Conservation (phyloP, 2,888 invertebrate species). For the Alloplasta piceator region DNA sequence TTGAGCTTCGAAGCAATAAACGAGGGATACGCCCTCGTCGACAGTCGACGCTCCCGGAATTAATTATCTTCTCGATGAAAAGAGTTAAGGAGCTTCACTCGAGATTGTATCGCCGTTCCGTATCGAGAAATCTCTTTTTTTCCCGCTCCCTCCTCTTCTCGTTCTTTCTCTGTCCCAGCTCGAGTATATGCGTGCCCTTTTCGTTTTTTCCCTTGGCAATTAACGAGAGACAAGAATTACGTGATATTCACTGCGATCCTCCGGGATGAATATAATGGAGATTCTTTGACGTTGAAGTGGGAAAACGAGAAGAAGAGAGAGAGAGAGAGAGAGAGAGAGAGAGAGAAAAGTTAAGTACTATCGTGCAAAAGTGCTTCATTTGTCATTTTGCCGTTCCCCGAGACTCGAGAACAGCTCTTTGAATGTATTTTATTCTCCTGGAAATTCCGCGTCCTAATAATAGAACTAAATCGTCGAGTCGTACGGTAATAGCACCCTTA, state of each 20-base stretch:
- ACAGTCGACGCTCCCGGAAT: slow-evolving; percentile 30
- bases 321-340: not conserved
- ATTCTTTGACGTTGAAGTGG: slow-evolving; percentile 35
- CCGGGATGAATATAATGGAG: slow-evolving; percentile 12
- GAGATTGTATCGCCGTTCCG: slow-evolving; percentile 2
- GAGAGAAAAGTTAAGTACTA: not conserved
- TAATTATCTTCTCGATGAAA: slow-evolving; percentile 32
- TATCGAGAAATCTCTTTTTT: not conserved
- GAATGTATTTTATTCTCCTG: not conserved
- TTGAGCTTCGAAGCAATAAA: no score
- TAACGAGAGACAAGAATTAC: slow-evolving; percentile 31
- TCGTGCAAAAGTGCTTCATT: slow-evolving; percentile 4
- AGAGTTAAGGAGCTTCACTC: slow-evolving; percentile 18
- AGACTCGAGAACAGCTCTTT: slow-evolving; percentile 9
- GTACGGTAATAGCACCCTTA: no score
- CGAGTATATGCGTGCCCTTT: not conserved
- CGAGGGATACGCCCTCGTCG: slow-evolving; percentile 8
- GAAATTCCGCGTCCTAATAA: not conserved
- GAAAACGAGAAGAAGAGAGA: not conserved
- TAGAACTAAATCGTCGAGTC: no score
- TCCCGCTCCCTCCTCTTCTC: slow-evolving; percentile 31
- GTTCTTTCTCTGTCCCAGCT: not conserved
- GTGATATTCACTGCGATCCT: slow-evolving; percentile 26
- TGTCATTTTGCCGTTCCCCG: slow-evolving; percentile 3
- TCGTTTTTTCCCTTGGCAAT: slow-evolving; percentile 21